Evolutionary conservation across 2,888 invertebrate species (phyloP).

Genomic region (Phytoseiulus persimilis): DNA sequence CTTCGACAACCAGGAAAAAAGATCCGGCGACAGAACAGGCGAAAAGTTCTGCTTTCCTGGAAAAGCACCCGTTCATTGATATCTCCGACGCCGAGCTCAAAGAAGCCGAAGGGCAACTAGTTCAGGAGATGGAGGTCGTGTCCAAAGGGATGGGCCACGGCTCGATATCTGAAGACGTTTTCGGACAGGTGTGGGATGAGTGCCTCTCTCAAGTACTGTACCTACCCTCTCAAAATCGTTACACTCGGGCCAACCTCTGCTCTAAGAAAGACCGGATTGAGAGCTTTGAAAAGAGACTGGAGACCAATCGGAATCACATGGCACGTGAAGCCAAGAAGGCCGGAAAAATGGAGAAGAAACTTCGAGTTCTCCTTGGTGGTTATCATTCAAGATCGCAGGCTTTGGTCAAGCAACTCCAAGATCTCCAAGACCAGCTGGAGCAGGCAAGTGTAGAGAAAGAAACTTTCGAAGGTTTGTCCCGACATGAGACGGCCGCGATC

Average conservation of each 20-base stretch:
- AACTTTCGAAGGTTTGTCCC: constrained; percentile 78
- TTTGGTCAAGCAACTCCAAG: constrained; percentile 75
- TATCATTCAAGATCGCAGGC: constrained; percentile 76
- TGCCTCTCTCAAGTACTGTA: constrained; percentile 79
- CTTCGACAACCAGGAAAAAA: constrained; percentile 47
- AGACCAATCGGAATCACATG: constrained; percentile 86
- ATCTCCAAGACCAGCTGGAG: constrained; percentile 79
- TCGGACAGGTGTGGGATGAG: constrained; percentile 93
- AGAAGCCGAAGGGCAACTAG: constrained; percentile 60
- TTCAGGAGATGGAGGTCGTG: constrained; percentile 77
- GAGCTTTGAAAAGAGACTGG: constrained; percentile 79
- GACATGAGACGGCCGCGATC: constrained; percentile 80
- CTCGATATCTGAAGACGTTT: constrained; percentile 79
- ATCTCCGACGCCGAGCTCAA: constrained; percentile 59
- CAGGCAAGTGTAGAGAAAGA: constrained; percentile 77
- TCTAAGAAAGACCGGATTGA: constrained; percentile 92
- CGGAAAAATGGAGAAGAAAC: constrained; percentile 93
- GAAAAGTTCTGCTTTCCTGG: constrained; percentile 70
- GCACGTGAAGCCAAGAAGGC: constrained; percentile 90
- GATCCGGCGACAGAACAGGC: constrained; percentile 56
- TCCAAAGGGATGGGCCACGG: constrained; percentile 91
- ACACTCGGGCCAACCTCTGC: constrained; percentile 85
- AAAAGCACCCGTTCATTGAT: constrained; percentile 73
- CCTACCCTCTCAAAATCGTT: constrained; percentile 79
- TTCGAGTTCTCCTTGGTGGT: constrained; percentile 86